Evolutionary conservation across 1,140 invertebrate species (phyloP).

Genomic region (Idris sp.): DNA sequence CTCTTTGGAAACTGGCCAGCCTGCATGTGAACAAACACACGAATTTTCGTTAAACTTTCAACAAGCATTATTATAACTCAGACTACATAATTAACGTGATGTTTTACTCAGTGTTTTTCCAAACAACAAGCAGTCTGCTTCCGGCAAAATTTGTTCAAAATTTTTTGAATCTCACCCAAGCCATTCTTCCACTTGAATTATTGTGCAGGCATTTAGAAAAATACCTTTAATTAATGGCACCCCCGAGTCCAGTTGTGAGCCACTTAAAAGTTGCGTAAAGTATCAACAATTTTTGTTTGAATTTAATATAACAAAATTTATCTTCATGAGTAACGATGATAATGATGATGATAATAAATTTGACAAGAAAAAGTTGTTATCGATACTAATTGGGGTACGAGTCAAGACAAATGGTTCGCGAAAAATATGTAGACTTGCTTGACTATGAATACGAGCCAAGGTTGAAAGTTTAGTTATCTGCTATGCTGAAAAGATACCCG

Average conservation of each 20-base stretch:
- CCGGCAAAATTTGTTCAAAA: neutral
- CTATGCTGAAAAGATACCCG: constrained; percentile 50
- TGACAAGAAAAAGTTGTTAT: constrained; percentile 17
- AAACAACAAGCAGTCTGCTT: constrained; percentile 1
- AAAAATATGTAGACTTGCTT: constrained; percentile 51
- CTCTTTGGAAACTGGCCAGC: constrained; percentile 54
- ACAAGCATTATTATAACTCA: constrained; percentile 46
- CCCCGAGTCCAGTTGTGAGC: constrained; percentile 14
- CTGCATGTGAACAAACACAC: constrained; percentile 41
- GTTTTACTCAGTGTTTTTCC: constrained; percentile 27
- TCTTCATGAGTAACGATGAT: constrained; percentile 3
- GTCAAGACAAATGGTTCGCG: constrained; percentile 36
- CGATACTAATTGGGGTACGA: constrained; percentile 18
- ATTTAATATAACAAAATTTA: neutral
- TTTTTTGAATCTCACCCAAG: neutral
- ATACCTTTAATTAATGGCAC: constrained; percentile 28
- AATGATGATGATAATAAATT: constrained; percentile 5
- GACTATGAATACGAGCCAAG: constrained; percentile 53
- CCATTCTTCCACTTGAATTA: no score
- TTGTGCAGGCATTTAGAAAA: constrained; percentile 23
- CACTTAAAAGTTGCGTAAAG: no score
- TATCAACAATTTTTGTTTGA: no score
- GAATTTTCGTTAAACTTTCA: constrained; percentile 53
- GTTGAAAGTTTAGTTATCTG: constrained; percentile 54
- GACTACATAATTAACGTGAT: constrained; percentile 31